Evolutionary conservation across 2,113 vertebrate genomes (phyloP).

Genomic region (Chiloscyllium plagiosum): DNA sequence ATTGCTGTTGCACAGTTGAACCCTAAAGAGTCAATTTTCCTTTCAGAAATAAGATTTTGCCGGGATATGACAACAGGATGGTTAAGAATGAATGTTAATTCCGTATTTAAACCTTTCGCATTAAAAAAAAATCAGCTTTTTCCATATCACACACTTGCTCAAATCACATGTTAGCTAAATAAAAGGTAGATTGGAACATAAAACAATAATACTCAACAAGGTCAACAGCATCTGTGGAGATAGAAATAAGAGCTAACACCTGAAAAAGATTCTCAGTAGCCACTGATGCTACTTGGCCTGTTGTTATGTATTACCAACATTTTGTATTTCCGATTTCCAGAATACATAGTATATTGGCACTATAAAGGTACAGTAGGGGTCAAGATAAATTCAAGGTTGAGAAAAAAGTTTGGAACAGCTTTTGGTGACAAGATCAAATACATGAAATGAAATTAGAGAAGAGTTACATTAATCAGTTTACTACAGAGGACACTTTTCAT

Average conservation of each 20-base stretch:
- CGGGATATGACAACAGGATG: not conserved
- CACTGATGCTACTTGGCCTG: not conserved
- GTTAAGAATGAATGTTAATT: not conserved
- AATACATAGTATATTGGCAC: not conserved
- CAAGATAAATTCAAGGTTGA: not conserved
- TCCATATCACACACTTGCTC: too few species aligned
- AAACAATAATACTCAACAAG: not conserved
- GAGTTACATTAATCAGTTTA: not conserved
- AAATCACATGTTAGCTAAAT: not conserved
- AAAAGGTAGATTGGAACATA: not conserved
- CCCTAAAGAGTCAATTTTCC: not conserved
- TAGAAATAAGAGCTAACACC: not conserved
- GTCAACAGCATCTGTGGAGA: too few species aligned
- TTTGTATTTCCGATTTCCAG: not conserved
- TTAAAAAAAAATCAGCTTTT: not conserved
- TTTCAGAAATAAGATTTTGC: not conserved
- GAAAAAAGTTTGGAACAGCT: not conserved
- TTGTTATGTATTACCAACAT: not conserved
- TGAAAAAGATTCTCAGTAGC: not conserved
- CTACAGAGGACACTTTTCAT: not conserved
- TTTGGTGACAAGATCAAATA: not conserved
- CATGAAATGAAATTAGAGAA: not conserved
- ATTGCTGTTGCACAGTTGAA: not conserved
- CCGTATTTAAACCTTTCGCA: not conserved
- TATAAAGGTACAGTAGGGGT: not conserved